These are phyloP conservation scores for Quiscalus mexicanus DNA, from an alignment of 2,113 vertebrate species.

Conservation along the genomic window DNA sequence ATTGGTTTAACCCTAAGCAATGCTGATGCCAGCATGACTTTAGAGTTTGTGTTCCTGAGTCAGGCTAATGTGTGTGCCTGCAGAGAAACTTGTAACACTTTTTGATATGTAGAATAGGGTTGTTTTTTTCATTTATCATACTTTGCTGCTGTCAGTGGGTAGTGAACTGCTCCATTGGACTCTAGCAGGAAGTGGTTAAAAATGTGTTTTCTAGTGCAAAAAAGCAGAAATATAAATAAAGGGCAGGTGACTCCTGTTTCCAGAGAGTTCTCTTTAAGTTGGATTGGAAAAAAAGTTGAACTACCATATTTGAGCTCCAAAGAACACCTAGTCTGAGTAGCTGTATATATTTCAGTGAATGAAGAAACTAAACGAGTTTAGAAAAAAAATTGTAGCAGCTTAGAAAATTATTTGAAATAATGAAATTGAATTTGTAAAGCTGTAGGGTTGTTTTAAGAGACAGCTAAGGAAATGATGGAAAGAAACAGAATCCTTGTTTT, in stretches of 20 bases:
- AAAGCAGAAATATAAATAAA: neutral
- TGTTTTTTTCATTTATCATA: neutral
- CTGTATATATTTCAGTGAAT: neutral
- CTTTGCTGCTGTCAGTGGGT: neutral
- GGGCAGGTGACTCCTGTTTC: neutral
- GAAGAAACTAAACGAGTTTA: neutral
- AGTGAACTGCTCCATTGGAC: neutral
- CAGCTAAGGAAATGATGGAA: neutral
- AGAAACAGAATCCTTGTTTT: neutral
- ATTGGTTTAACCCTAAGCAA: neutral
- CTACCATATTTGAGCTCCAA: neutral
- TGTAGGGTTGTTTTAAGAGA: neutral
- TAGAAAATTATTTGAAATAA: neutral
- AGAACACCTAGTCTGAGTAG: neutral
- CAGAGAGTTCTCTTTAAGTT: neutral
- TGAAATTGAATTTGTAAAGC: neutral
- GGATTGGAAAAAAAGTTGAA: neutral
- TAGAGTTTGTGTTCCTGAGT: neutral
- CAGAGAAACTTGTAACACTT: neutral
- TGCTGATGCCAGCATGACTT: neutral
- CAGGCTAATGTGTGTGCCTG: neutral
- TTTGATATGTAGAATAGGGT: fast-evolving
- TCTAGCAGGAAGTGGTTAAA: neutral
- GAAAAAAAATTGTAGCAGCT: neutral
- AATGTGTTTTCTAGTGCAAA: neutral